phyloP scores from a whole-genome alignment of 2,797 vertebrate species.

The Pipistrellus kuhlii region DNA sequence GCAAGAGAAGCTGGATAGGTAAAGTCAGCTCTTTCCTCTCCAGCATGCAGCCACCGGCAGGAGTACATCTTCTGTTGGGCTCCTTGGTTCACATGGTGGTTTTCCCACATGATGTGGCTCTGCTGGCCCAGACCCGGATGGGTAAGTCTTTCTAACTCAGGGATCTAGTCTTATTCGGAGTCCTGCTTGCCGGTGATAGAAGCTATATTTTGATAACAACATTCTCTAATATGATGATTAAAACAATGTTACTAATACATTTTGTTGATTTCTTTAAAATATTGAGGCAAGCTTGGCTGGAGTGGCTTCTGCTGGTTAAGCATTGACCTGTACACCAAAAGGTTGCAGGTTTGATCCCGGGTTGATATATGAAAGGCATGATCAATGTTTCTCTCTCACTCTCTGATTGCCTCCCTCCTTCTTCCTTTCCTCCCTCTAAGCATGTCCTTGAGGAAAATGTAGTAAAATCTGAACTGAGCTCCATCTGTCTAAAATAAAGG shows the following conservation, averaged over 20 bases:
- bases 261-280: constrained; percentile 43
- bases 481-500: constrained; percentile 19
- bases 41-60: background rate
- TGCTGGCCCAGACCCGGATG: background rate
- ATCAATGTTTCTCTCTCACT: too few species aligned
- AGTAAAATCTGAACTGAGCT: constrained; percentile 36
- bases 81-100: background rate
- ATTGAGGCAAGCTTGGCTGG: background rate
- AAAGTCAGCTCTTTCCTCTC: background rate
- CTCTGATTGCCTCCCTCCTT: too few species aligned
- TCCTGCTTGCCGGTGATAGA: background rate
- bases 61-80: background rate
- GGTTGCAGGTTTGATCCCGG: too few species aligned
- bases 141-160: background rate
- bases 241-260: background rate
- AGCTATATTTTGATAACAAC: background rate
- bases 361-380: too few species aligned
- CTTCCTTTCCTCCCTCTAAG: too few species aligned
- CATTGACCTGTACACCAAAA: too few species aligned
- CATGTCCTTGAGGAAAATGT: background rate
- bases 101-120: background rate
- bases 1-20: background rate
- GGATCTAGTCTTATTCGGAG: background rate
- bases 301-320: too few species aligned
- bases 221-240: background rate